Percentiles rank a stretch among this genome's conserved stretches.
Evolutionary conservation across 2,888 invertebrate species (phyloP).

Genomic region (Eupithecia subumbrata): DNA sequence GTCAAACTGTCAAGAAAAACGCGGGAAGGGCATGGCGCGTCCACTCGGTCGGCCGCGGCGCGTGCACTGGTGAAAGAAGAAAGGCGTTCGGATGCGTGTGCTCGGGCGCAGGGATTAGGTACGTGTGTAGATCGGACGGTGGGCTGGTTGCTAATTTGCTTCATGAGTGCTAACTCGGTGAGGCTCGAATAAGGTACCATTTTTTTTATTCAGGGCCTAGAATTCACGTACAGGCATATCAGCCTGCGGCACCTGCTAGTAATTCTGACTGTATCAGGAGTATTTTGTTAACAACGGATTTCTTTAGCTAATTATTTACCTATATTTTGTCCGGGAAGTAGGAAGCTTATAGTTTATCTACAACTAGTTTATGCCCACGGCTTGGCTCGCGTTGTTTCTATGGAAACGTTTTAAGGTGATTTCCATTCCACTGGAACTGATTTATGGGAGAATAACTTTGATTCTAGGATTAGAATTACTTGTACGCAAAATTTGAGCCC

Average conservation of each 20-base stretch:
- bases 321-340: not conserved
- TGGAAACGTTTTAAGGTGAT: too few species aligned
- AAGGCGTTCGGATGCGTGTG: conserved; percentile 35
- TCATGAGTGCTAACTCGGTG: conserved; percentile 5
- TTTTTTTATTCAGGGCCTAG: not conserved
- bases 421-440: too few species aligned
- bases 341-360: not conserved
- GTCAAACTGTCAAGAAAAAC: conserved; percentile 35
- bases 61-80: conserved; percentile 36
- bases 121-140: conserved; percentile 21
- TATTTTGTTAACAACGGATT: not conserved
- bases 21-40: conserved; percentile 37
- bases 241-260: not conserved
- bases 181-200: not conserved
- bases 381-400: too few species aligned
- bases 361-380: not conserved
- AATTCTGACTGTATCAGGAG: not conserved
- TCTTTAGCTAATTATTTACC: too few species aligned
- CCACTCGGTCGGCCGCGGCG: conserved; percentile 20
- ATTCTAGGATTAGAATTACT: too few species aligned
- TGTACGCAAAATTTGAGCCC: too few species aligned
- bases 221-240: not conserved
- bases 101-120: conserved; percentile 10
- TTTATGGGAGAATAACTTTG: too few species aligned
- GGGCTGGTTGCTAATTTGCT: not conserved